Percentiles rank a stretch among this genome's conserved stretches.
Evolutionary conservation across 2,888 invertebrate genomes (phyloP).

Genomic region (Eretmocerus hayati): DNA sequence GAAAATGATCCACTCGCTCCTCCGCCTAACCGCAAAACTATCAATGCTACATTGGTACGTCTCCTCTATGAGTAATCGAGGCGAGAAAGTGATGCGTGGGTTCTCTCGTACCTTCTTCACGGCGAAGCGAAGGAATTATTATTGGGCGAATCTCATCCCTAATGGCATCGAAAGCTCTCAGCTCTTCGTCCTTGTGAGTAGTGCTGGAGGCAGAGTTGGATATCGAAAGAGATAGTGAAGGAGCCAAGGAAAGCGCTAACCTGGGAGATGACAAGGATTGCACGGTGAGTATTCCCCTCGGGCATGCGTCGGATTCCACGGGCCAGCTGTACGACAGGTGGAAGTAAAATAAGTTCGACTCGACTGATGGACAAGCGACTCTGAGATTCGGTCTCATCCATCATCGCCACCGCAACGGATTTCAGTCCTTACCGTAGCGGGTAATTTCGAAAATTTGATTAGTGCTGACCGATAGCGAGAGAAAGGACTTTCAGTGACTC

Average conservation of each 20-base stretch:
- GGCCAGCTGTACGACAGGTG: no score
- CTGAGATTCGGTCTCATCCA: slow-evolving; percentile 10
- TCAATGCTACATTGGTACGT: no score
- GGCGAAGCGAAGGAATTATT: slow-evolving; percentile 7
- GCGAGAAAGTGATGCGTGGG: slow-evolving; percentile 23
- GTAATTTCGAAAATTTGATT: slow-evolving; percentile 17
- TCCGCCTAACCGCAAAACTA: no score
- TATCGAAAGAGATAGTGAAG: not conserved
- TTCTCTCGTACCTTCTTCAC: slow-evolving; percentile 6
- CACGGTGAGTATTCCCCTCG: not conserved
- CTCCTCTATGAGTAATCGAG: slow-evolving; percentile 18
- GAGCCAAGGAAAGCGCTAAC: not conserved
- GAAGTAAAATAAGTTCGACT: no score
- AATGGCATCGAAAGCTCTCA: not conserved
- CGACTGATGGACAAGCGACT: not conserved
- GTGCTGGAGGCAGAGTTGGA: not conserved
- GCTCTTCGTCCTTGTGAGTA: not conserved
- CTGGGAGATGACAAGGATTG: no score
- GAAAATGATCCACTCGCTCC: no score
- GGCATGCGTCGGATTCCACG: not conserved
- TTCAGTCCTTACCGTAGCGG: not conserved
- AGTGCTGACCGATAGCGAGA: slow-evolving; percentile 8
- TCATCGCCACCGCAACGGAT: no score
- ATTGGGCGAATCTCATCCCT: slow-evolving; percentile 5
- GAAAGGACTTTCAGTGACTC: not conserved